Evolutionary conservation across 2,888 invertebrate species (phyloP).

Genomic region (Crossocerus cetratus): DNA sequence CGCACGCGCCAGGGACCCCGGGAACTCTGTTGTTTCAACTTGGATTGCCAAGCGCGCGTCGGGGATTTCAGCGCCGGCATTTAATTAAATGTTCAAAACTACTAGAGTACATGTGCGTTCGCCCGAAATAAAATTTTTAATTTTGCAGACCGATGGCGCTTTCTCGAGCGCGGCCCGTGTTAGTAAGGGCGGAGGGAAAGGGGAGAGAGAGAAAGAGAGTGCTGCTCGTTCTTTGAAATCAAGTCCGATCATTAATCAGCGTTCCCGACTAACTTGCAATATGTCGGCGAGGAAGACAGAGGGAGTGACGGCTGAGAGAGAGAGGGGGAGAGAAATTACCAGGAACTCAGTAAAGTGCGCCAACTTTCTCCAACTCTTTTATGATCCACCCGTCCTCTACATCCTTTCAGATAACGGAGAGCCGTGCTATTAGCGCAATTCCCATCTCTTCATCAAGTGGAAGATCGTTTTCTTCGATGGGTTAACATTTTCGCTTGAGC

Average conservation of each 20-base stretch:
- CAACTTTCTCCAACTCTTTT: constrained; percentile 22
- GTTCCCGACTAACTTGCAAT: constrained; percentile 19
- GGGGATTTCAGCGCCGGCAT: not conserved
- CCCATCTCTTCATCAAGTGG: not conserved
- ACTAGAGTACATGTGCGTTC: not conserved
- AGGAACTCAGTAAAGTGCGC: constrained; percentile 29
- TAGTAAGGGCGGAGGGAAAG: no score
- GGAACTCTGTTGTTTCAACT: not conserved
- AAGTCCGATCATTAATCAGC: constrained; percentile 32
- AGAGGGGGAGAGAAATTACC: constrained; percentile 17
- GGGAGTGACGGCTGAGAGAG: no score
- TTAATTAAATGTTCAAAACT: constrained; percentile 4
- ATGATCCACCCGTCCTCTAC: constrained; percentile 4
- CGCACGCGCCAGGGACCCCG: no score
- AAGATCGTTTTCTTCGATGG: not conserved
- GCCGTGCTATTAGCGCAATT: constrained; percentile 8
- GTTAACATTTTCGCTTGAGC: not conserved
- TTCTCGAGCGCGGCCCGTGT: no score
- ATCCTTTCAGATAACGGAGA: constrained; percentile 5
- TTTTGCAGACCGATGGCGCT: not conserved
- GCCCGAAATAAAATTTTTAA: not conserved
- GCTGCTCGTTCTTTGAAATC: not conserved
- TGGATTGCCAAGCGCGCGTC: not conserved
- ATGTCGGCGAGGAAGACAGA: not conserved
- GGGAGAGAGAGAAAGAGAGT: no score